Evolutionary conservation across 2,113 vertebrate species (phyloP), one percentile per base, ranked within the genome.

Genomic region (Herpailurus yagouaroundi): DNA sequence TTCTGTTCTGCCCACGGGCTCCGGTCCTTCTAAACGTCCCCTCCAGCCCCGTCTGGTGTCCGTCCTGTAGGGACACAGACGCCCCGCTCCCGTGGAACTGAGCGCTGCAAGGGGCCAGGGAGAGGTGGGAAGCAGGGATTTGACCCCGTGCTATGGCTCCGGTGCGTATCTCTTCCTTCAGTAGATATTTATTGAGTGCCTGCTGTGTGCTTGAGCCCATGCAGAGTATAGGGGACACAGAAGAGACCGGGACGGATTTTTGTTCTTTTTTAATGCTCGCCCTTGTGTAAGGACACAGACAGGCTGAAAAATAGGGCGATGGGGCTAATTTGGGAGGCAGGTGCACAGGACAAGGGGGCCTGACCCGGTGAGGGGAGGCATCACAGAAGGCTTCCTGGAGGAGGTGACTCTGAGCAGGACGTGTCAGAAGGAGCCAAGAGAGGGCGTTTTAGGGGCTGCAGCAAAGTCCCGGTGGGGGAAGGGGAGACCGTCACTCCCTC

Each of bases 11-110:
- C 33, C 3, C 7, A 3, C 0, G 0, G 45, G 45, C 25, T 3
- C 0, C 0, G 2, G 1, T 69, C 23, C 21, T 19, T 66, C 79
- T 7, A 15, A 7, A 8, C 1, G 4, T 15, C 36, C 57, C 36
- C 74, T 13, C 36, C 4, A 18, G 12, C 14, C 29, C 89, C 41
- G 27, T 60, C n/a, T 1, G 4, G 33, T 3, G 12, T 12, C 55
- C 25, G 73, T 73, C 12, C 64, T 66, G 33, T 33, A 29, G 64
- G 81, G 87, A 38, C 52, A 7, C 87, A 87, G 64, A 80, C 8
- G 8, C 4, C 33, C 6, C 31, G 52, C 5, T 18, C 41, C 80
- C 0, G 0, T n/a, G 86, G 12, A 64, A 48, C 33, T 5, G 52
- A 80, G 52, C 10, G 2, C 12, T 25, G 29, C 52, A 3, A 52